Evolutionary conservation across 2,113 vertebrate genomes (phyloP), one percentile per base, ranked within the genome.

Genomic region (Odontophorus gujanensis): DNA sequence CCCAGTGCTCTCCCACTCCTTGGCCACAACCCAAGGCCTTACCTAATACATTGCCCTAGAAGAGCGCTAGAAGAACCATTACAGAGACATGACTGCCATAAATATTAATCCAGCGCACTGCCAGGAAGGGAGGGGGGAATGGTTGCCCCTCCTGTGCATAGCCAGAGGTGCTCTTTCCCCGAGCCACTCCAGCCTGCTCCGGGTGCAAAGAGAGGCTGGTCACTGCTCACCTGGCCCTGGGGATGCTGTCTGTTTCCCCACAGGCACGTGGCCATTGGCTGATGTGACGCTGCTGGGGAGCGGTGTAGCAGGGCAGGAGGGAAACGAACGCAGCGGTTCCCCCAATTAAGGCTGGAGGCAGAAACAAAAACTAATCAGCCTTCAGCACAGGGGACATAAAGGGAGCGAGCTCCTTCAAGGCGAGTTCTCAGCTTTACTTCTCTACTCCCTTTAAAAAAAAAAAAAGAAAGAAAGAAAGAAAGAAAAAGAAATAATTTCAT

Each of bases 351-450:
- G 43, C 68, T 68, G 34, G 22, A 81, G 20, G n/a, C 74, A 45
- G 36, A 93, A 92, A 57, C 61, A 65, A 90, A 93, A 90, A 58
- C 58, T 94, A 79, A 89, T 81, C 80, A 87, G 74, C 48, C 58
- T 79, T 2, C 0, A 81, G 74, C 69, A 85, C 21, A 40, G 57
- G 51, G 59, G 34, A 42, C 61, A 79, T 4, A 71, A 78, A 92
- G 73, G 34, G 61, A 92, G 25, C 42, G 57, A 83, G 69, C 11
- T 81, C 48, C 74, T 66, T 50, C 61, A 69, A 81, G 77, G 63
- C 68, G 81, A 0, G 0, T 84, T 80, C 73, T 67, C 77, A 58
- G 73, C 77, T 90, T 84, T 26, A 79, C 34, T 26, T 81, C 77
- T 89, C 68, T 61, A 69, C 53, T 90, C 10, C 16, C 76, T 87